A percentile compares a stretch with the other conserved stretches of the same genome.
Evolutionary conservation across 2,888 invertebrate genomes (phyloP).

Genomic region (Drosophila recens): DNA sequence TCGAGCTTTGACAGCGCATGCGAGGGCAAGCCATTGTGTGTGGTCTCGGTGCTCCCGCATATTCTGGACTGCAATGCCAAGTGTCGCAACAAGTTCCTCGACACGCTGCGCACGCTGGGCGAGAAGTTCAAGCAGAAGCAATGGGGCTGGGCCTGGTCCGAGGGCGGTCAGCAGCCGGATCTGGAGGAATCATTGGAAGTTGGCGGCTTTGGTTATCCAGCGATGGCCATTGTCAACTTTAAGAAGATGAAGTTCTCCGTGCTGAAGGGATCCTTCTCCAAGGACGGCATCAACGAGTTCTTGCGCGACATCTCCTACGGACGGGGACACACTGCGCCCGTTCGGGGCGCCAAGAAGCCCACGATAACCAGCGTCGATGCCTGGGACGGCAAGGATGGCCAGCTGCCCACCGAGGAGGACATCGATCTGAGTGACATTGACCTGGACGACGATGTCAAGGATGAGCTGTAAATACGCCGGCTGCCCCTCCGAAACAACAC

Average conservation of each 20-base stretch:
- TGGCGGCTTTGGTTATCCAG: slow-evolving; percentile 99
- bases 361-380: slow-evolving; percentile 88
- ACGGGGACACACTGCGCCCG: slow-evolving; percentile 95
- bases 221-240: slow-evolving; percentile 97
- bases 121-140: slow-evolving; percentile 97
- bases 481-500: not conserved
- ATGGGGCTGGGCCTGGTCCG: slow-evolving; percentile 99
- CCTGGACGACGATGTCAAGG: slow-evolving; percentile 89
- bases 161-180: slow-evolving; percentile 93
- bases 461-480: slow-evolving; percentile 76
- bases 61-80: slow-evolving; percentile 97
- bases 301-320: slow-evolving; percentile 96
- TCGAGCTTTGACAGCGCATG: slow-evolving; percentile 90
- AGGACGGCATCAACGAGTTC: slow-evolving; percentile 98
- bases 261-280: slow-evolving; percentile 96
- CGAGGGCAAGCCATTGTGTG: slow-evolving; percentile 94
- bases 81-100: slow-evolving; percentile 95
- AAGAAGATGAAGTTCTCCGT: slow-evolving; percentile 99
- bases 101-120: slow-evolving; percentile 90
- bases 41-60: slow-evolving; percentile 96
- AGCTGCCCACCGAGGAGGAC: slow-evolving; percentile 92
- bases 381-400: slow-evolving; percentile 98
- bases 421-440: slow-evolving; percentile 96
- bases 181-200: slow-evolving; percentile 96
- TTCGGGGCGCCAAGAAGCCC: slow-evolving; percentile 93